phyloP scores from a whole-genome alignment of 2,113 vertebrate genomes.

The Cyphomyrus discorhynchus region DNA sequence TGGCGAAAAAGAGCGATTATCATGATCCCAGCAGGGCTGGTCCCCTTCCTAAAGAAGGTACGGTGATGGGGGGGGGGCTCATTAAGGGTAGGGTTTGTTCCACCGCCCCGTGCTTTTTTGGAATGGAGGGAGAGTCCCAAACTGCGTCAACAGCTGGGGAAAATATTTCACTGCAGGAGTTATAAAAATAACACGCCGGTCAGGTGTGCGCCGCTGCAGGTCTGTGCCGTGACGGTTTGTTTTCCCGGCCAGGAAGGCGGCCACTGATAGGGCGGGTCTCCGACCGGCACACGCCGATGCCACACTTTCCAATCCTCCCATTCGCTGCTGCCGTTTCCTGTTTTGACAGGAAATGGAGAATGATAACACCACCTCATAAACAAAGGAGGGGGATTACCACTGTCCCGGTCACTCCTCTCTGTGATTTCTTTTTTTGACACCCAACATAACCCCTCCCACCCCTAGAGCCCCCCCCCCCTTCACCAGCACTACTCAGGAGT shows the following conservation, averaged over 20 bases:
- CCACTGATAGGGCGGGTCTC: constrained; percentile 46
- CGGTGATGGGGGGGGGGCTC: constrained; percentile 23
- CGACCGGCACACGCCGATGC: constrained; percentile 55
- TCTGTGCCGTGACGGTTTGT: constrained; percentile 47
- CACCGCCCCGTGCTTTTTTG: constrained; percentile 9
- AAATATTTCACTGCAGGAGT: constrained; percentile 50
- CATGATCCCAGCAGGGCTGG: constrained; percentile 48
- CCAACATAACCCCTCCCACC: not conserved
- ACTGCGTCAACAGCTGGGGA: constrained; percentile 58
- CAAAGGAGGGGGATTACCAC: constrained; percentile 45
- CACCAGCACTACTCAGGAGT: not conserved
- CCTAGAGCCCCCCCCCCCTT: not conserved
- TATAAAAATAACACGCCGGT: constrained; percentile 53
- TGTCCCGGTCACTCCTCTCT: constrained; percentile 39
- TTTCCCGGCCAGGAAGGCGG: constrained; percentile 50
- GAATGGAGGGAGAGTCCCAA: constrained; percentile 38
- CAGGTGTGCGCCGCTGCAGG: constrained; percentile 43
- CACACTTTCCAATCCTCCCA: constrained; percentile 56
- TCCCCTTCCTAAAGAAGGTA: constrained; percentile 58
- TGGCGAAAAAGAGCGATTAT: constrained; percentile 45
- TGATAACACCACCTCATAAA: constrained; percentile 56
- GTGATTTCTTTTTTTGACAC: constrained; percentile 14
- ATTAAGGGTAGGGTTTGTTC: constrained; percentile 22
- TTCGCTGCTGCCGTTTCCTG: constrained; percentile 58
- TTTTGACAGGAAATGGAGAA: constrained; percentile 65